Evolutionary conservation across 1,140 invertebrate species (phyloP), one percentile per base, ranked within the genome.

Genomic region (Steinernema khuongi): DNA sequence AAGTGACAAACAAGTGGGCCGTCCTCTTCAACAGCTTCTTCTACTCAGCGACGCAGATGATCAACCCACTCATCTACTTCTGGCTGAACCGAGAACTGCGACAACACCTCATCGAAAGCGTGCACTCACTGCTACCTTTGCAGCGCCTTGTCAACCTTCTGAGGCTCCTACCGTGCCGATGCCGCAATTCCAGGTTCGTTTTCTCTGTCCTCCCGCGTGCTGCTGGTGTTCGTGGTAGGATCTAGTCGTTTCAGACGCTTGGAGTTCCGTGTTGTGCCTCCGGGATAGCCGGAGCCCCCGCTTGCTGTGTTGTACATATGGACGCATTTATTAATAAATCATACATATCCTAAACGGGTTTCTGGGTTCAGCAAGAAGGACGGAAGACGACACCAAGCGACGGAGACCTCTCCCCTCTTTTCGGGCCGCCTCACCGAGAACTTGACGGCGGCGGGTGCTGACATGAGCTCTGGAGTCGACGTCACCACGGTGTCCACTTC

Each of bases 11-110:
- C 67, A 84, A 80, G 69, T 81, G 81, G 78, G 78, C 80, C n/a
- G 79, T 84, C 31, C 71, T 84, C 26, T 84, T 84, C 77, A 84
- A 84, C 67, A 78, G 75, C 31, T 85, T 85, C 50, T 84, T 85
- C 70, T 84, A 84, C 67, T 84, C 82, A 22, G 81, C 80, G 30
- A 84, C 82, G 26, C 82, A 84, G 70, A 85, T 85, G 83, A 84
- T 83, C 73, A 83, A 83, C 77, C 82, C 73, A 22, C 44, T 80
- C 17, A 79, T 79, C 74, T 79, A 79, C 60, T 82, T 82, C 32
- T 83, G 83, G 22, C 41, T 83, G 31, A 83, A 83, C 36, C 81
- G 83, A 68, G 82, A 84, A 60, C 79, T 84, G 82, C 72, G 80
- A 22, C 50, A 60, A 60, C 50, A 60, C 50, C 26, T 60, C 4